Evolutionary conservation across 2,113 vertebrate genomes (phyloP).

Genomic region (Anoura caudifer): DNA sequence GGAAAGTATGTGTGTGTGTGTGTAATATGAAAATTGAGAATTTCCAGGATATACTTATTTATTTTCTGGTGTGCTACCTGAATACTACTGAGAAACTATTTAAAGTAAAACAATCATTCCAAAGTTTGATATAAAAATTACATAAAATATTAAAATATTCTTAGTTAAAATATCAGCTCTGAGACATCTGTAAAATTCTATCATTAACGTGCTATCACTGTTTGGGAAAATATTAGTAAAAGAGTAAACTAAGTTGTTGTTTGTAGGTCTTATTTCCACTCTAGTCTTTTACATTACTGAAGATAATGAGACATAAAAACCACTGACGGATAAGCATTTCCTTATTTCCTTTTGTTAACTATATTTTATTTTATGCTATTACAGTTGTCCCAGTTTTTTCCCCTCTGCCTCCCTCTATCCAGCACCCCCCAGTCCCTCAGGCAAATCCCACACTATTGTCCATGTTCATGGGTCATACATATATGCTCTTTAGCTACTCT

Average conservation of each 20-base stretch:
- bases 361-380: too few relatives aligned
- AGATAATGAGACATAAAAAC: not conserved
- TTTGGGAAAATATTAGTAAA: not conserved
- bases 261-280: not conserved
- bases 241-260: not conserved
- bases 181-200: not conserved
- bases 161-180: not conserved
- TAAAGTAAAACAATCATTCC: not conserved
- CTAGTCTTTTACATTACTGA: not conserved
- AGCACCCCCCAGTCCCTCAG: too few relatives aligned
- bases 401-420: too few relatives aligned
- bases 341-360: not conserved
- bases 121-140: not conserved
- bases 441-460: too few relatives aligned
- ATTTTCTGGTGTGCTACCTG: not conserved
- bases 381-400: too few relatives aligned
- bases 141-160: not conserved
- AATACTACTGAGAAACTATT: not conserved
- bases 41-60: not conserved
- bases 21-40: not conserved
- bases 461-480: too few relatives aligned
- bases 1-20: not conserved
- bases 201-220: accelerated
- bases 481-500: too few relatives aligned
- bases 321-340: not conserved